A percentile compares a stretch with the other conserved stretches of the same genome.
phyloP scores from a whole-genome alignment of 2,888 invertebrate genomes.

The Argyra leucocephala region DNA sequence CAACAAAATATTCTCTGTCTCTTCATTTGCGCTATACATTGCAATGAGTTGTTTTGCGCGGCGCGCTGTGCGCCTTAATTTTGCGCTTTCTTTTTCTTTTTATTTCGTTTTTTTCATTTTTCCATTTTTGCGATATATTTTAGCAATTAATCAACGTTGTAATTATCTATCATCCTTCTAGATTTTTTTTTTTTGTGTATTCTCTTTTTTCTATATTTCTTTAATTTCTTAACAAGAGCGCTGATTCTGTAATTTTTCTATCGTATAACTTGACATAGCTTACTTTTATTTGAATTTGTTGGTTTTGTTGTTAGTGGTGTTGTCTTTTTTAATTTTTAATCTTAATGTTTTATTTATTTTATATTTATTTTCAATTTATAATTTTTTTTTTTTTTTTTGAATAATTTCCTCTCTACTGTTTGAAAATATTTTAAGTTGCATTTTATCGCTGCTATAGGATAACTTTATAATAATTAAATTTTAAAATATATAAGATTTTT shows the following conservation, averaged over 20 bases:
- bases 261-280: background rate
- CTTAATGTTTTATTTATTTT: conserved; percentile 1
- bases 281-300: too few species aligned
- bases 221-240: background rate
- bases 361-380: background rate
- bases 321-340: background rate
- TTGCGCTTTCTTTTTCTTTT: background rate
- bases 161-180: background rate
- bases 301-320: too few species aligned
- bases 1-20: background rate
- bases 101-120: background rate
- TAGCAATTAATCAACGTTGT: conserved; percentile 6
- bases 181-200: background rate
- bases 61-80: background rate
- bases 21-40: background rate
- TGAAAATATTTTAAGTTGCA: too few species aligned
- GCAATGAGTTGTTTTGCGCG: background rate
- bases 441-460: too few species aligned
- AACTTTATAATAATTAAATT: too few species aligned
- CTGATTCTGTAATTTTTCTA: background rate
- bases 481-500: too few species aligned
- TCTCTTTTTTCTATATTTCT: background rate
- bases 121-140: background rate
- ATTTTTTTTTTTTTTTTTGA: too few species aligned
- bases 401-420: too few species aligned